phyloP scores from a whole-genome alignment of 2,113 vertebrate species.

The Rhegmatorhina hoffmannsi region DNA sequence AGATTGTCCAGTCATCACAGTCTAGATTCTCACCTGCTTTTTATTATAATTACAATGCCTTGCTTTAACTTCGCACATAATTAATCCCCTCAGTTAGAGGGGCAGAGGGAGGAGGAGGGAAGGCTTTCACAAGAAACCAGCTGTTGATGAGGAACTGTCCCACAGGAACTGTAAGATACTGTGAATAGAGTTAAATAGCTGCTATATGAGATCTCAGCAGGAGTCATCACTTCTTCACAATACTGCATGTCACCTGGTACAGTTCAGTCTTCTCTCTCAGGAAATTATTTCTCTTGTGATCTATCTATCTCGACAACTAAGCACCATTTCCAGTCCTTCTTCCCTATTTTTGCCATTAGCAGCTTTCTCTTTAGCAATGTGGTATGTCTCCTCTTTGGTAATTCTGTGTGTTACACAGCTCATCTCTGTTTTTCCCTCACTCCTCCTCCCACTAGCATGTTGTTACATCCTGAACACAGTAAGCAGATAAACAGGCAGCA shows the following conservation, averaged over 20 bases:
- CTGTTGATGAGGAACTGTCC: not conserved
- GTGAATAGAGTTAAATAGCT: not conserved
- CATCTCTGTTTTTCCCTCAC: not conserved
- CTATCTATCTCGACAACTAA: not conserved
- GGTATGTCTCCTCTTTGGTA: not conserved
- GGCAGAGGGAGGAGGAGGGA: not conserved
- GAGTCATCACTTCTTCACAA: not conserved
- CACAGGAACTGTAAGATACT: not conserved
- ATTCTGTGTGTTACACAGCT: slow-evolving; percentile 15
- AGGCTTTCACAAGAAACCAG: not conserved
- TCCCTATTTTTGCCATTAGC: not conserved
- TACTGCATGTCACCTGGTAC: not conserved
- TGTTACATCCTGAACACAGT: not conserved
- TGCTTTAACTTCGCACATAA: not conserved
- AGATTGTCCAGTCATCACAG: not conserved
- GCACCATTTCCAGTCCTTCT: not conserved
- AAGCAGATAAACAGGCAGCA: slow-evolving; percentile 21
- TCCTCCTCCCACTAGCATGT: not conserved
- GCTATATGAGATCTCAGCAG: not conserved
- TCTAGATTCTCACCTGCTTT: not conserved
- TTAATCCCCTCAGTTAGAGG: not conserved
- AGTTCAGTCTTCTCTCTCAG: not conserved
- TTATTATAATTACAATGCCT: not conserved
- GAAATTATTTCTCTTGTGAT: not conserved
- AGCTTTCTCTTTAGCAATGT: not conserved